These are phyloP conservation scores for Macropus fuliginosus DNA, from an alignment of 2,797 vertebrate genomes.

Conservation along the genomic window DNA sequence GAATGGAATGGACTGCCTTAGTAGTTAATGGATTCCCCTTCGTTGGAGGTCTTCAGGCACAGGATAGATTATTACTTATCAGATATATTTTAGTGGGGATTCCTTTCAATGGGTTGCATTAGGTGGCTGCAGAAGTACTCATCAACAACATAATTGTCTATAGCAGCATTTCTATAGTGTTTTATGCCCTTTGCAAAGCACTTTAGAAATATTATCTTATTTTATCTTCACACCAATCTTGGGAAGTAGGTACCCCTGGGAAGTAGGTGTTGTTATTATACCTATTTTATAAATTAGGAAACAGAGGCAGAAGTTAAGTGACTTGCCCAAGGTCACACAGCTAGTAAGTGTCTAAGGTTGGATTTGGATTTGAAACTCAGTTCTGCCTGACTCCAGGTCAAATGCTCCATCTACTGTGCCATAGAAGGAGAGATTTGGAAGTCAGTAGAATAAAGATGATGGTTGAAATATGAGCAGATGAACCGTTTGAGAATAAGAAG, in stretches of 20 bases:
- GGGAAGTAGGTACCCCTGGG: not conserved
- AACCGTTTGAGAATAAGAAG: not conserved
- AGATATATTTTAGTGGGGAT: not conserved
- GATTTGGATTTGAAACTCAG: not conserved
- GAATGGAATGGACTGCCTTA: not conserved
- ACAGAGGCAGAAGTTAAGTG: not conserved
- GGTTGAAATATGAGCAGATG: not conserved
- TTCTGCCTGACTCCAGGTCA: not conserved
- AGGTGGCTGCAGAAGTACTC: not conserved
- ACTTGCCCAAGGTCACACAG: not conserved
- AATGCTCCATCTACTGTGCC: not conserved
- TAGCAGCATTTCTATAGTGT: not conserved
- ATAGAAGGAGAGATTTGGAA: not conserved
- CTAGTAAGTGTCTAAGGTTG: not conserved
- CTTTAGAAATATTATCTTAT: not conserved
- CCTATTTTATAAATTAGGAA: not conserved
- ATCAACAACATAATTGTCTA: not conserved
- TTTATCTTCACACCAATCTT: not conserved
- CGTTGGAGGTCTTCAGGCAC: not conserved
- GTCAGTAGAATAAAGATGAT: not conserved
- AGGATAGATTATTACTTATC: not conserved
- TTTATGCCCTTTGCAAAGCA: not conserved
- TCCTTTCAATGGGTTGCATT: not conserved
- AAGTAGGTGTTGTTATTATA: not conserved
- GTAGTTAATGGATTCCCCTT: not conserved